A percentile compares a stretch with the other conserved stretches of the same genome.
Conservation (phyloP, 2,888 invertebrate genomes). For the Parapristionchus giblindavisi region DNA sequence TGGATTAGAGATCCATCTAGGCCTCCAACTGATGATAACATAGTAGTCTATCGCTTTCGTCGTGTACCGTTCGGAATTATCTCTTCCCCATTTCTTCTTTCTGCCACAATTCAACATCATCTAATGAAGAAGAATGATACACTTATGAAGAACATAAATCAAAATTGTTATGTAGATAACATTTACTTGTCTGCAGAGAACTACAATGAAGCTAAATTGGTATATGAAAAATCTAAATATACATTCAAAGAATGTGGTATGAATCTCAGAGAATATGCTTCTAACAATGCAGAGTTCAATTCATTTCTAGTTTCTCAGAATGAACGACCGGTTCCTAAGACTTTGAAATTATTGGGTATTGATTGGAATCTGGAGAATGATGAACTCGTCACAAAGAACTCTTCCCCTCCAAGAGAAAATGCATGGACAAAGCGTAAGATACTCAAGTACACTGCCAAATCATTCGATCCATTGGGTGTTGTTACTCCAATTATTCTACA, state of each 20-base stretch:
- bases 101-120: constrained; percentile 34
- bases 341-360: background rate
- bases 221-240: constrained; percentile 34
- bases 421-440: background rate
- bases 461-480: constrained; percentile 64
- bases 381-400: background rate
- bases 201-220: constrained; percentile 37
- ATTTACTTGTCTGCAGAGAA: constrained; percentile 26
- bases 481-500: constrained; percentile 50
- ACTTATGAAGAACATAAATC: constrained; percentile 6
- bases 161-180: constrained; percentile 47
- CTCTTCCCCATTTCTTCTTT: constrained; percentile 40
- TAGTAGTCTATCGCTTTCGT: constrained; percentile 32
- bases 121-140: constrained; percentile 9
- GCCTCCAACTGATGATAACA: background rate
- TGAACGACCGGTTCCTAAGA: constrained; percentile 46
- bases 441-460: background rate
- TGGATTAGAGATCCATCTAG: constrained; percentile 27
- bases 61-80: constrained; percentile 40
- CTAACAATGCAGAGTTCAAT: constrained; percentile 40
- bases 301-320: constrained; percentile 43
- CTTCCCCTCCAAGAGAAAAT: background rate
- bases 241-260: constrained; percentile 39
- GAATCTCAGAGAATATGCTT: constrained; percentile 45
- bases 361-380: background rate